Evolutionary conservation across 2,888 invertebrate species (phyloP).

Genomic region (Nebria salina): DNA sequence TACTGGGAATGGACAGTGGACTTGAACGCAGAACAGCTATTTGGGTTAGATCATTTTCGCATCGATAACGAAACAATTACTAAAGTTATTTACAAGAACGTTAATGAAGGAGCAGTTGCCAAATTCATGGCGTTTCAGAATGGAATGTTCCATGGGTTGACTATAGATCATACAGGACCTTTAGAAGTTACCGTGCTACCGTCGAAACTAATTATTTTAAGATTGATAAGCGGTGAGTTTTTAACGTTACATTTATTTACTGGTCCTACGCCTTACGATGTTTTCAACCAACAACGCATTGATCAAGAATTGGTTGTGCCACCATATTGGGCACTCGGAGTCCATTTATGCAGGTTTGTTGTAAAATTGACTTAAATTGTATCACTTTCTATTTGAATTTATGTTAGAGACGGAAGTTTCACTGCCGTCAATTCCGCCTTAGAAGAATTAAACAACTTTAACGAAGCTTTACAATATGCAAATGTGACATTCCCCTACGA

Average conservation of each 20-base stretch:
- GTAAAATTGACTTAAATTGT: not conserved
- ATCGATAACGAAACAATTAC: slow-evolving; percentile 57
- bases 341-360: slow-evolving; percentile 62
- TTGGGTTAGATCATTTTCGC: slow-evolving; percentile 68
- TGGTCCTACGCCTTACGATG: slow-evolving; percentile 65
- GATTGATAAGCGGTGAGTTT: slow-evolving; percentile 64
- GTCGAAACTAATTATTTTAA: slow-evolving; percentile 66
- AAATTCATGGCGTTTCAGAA: slow-evolving; percentile 66
- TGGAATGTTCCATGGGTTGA: slow-evolving; percentile 67
- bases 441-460: slow-evolving; percentile 52
- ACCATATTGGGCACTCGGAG: slow-evolving; percentile 62
- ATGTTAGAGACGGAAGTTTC: slow-evolving; percentile 52
- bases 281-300: slow-evolving; percentile 58
- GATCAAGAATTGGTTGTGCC: slow-evolving; percentile 52
- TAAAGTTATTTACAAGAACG: slow-evolving; percentile 64
- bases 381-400: too few relatives aligned
- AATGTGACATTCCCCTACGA: slow-evolving; percentile 55
- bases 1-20: slow-evolving; percentile 71
- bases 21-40: slow-evolving; percentile 66
- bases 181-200: slow-evolving; percentile 66
- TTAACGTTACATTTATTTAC: slow-evolving; percentile 64
- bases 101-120: slow-evolving; percentile 64
- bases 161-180: slow-evolving; percentile 66
- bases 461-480: slow-evolving; percentile 48
- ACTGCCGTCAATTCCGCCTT: slow-evolving; percentile 52